Conservation (phyloP, 2,113 vertebrate genomes). For the Labeo rohita region DNA sequence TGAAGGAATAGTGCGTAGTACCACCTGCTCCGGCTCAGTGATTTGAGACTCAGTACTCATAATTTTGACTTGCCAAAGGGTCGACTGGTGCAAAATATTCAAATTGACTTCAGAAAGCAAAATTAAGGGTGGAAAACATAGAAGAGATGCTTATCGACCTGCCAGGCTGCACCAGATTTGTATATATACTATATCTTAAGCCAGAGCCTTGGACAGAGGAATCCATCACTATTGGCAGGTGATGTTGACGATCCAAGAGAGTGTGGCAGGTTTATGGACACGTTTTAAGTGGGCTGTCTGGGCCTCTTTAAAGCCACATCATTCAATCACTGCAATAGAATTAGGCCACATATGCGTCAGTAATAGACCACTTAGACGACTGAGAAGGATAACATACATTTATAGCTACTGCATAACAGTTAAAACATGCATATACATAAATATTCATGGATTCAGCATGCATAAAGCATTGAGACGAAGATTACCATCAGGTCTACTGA, state of each 20-base stretch:
- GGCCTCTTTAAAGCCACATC: constrained; percentile 68
- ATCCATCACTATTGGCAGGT: constrained; percentile 70
- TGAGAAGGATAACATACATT: neutral
- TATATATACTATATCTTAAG: constrained; percentile 56
- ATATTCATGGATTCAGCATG: neutral
- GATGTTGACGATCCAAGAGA: constrained; percentile 69
- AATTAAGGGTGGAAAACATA: constrained; percentile 44
- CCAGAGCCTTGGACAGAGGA: constrained; percentile 54
- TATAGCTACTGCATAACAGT: neutral
- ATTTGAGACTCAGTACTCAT: constrained; percentile 51
- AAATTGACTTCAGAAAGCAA: constrained; percentile 48
- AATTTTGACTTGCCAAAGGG: constrained; percentile 46
- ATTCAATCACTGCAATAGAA: constrained; percentile 67
- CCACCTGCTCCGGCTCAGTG: constrained; percentile 55
- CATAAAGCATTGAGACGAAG: neutral
- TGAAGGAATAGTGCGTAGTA: constrained; percentile 43
- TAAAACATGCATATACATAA: neutral
- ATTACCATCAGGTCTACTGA: neutral
- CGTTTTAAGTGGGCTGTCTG: constrained; percentile 72
- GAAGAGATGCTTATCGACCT: constrained; percentile 64
- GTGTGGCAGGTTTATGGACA: constrained; percentile 69
- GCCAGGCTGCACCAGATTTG: constrained; percentile 61
- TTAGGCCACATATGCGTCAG: constrained; percentile 55
- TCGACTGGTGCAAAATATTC: constrained; percentile 32
- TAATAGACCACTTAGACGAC: constrained; percentile 42